Base-by-base conservation (phyloP, 2,888 invertebrate species). In the Pandemis cinnamomeana region DNA sequence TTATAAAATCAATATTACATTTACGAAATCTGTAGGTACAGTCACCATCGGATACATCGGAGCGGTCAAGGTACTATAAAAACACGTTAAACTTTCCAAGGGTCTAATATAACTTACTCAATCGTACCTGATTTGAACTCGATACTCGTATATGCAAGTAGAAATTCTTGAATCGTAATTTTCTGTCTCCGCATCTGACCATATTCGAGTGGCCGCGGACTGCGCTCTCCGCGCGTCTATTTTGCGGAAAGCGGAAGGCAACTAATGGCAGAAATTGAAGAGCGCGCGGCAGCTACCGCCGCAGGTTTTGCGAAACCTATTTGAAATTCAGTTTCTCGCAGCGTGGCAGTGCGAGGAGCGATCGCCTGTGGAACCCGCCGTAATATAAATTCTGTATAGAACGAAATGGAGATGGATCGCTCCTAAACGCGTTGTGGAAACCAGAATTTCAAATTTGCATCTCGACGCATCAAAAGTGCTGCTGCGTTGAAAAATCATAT, bases 211-310 rank as follows among this genome's bases (percentile, higher is more conserved):
- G 46, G 41, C 48, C 42, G 36, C 51, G 60, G 51, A 20, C 70
- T 27, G 53, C 20, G 46, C 61, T 51, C 66, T 55, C 44, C 53
- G 55, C 69, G 64, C 70, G 86, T 85, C 84, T 85, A 86, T 87
- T 87, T 86, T 83, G 83, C 81, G 81, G 83, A 84, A 84, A 84
- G 83, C 83, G 86, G 87, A 87, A 89, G 87, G 86, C 86, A 87
- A 89, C 89, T 90, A 91, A 91, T 90, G 88, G 90, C 87, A 91
- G 89, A 90, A 91, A 91, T 90, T 91, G 88, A 88, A 89, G 88
- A 89, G 87, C 87, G 87, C 87, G 86, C 85, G 80, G 81, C 87
- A 86, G 87, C 83, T 13, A 87, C 55, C 55, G 87, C 90, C 88
- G 82, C 89, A 87, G 88, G 89, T 89, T 91, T 91, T 91, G 61